Evolutionary conservation across 2,888 invertebrate genomes (phyloP), one percentile per base, ranked within the genome.

Genomic region (Cephus rjabovi): DNA sequence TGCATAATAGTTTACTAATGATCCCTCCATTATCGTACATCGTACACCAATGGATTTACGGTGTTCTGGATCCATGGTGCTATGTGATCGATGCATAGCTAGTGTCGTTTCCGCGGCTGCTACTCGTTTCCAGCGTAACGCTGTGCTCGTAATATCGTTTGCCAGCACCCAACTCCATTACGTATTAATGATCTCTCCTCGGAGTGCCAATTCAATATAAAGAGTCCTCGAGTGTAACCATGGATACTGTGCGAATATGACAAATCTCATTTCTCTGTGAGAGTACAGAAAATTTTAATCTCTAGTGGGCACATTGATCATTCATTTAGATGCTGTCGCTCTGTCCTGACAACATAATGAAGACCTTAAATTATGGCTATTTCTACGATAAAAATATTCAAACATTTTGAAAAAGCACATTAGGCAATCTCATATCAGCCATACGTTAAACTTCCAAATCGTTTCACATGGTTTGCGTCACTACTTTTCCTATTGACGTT

Each of bases 1-100:
- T 84, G 81, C 81, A 84, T 86, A 85, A 87, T 86, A 83, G 86
- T 86, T 86, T 84, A 86, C 87, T 86, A 86, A 87, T 85, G 83
- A 84, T 80, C 76, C 77, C 77, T 78, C 79, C 81, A 79, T 80
- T 79, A 79, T 77, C 76, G 70, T 77, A 75, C 75, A 23, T 34
- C 75, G 56, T 75, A 75, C 74, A 77, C 69, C n/a, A 74, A 69
- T 70, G 75, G 37, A 73, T 75, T 34, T 34, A 71, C 71, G 77
- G 69, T 31, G 69, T 31, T 70, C 33, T 37, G 69, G 73, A 74
- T 69, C 77, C n/a, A 35, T 56, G 56, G 56, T 56, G 56, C 56
- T 56, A 56, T 23, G 56, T 56, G 23, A 56, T 56, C 56, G 56
- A 56, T 56, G 56, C 23, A 12, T 56, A 23, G 56, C 23, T 23